Conservation (phyloP, 2,888 invertebrate genomes). For the Calliopum simillimum region DNA sequence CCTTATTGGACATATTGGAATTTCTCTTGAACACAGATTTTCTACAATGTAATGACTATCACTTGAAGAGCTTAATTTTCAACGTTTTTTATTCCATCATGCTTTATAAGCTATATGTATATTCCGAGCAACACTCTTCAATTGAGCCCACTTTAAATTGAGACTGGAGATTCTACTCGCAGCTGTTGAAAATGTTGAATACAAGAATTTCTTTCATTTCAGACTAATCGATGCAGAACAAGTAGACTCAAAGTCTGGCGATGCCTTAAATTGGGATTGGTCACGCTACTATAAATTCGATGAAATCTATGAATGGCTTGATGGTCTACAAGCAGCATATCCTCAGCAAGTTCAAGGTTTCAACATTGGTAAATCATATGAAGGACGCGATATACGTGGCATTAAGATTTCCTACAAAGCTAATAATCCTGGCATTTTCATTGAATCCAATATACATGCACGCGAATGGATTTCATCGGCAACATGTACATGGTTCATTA, state of each 20-base stretch:
- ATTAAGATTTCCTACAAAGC: constrained; percentile 63
- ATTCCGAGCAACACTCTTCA: no score
- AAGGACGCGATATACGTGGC: constrained; percentile 72
- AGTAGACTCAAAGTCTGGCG: constrained; percentile 46
- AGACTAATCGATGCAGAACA: constrained; percentile 67
- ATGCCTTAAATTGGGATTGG: constrained; percentile 68
- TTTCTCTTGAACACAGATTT: no score
- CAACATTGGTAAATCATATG: constrained; percentile 71
- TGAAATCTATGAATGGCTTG: constrained; percentile 72
- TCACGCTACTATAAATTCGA: constrained; percentile 71
- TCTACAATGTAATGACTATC: no score
- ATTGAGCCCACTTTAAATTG: no score
- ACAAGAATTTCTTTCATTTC: constrained; percentile 13
- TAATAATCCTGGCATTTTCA: constrained; percentile 70
- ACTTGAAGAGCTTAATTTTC: no score
- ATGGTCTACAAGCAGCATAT: constrained; percentile 66
- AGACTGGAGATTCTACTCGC: no score
- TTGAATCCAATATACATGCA: constrained; percentile 74
- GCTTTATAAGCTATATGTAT: no score
- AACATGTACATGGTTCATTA: constrained; percentile 76
- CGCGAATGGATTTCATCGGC: constrained; percentile 81
- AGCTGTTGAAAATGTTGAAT: no score
- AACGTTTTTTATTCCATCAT: no score
- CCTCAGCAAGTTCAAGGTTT: constrained; percentile 68
- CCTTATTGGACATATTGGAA: no score